These are phyloP conservation scores for Thereva nobilitata DNA, from an alignment of 2,888 invertebrate genomes.

Conservation along the genomic window DNA sequence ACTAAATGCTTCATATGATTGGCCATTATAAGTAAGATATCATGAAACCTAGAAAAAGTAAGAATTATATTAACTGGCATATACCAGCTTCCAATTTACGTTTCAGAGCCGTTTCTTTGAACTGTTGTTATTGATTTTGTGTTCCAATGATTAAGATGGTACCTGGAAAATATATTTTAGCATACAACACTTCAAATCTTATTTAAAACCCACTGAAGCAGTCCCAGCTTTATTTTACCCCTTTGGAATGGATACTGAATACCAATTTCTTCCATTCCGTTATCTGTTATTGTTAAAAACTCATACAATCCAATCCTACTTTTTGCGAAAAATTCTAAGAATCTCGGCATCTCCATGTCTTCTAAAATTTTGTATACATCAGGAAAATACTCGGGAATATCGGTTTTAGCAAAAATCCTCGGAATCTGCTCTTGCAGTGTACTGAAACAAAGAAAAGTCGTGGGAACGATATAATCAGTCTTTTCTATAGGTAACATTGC, in stretches of 20 bases:
- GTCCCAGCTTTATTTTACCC: constrained; percentile 51
- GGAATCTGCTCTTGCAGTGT: constrained; percentile 54
- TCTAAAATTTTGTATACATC: constrained; percentile 51
- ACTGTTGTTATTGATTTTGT: constrained; percentile 51
- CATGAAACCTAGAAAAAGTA: constrained; percentile 51
- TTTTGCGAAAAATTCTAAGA: constrained; percentile 51
- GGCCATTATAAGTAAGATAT: constrained; percentile 54
- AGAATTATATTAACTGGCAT: not conserved
- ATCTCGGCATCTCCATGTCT: constrained; percentile 48
- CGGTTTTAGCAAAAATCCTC: constrained; percentile 53
- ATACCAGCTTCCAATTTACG: constrained; percentile 42
- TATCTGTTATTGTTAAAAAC: constrained; percentile 53
- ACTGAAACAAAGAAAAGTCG: constrained; percentile 50
- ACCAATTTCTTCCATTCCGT: constrained; percentile 49
- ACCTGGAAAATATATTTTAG: constrained; percentile 45
- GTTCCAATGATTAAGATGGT: constrained; percentile 56
- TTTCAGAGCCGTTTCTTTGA: constrained; percentile 46
- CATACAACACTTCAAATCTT: not conserved
- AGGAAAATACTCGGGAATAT: constrained; percentile 57
- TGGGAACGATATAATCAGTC: constrained; percentile 49
- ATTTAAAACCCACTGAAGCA: constrained; percentile 51
- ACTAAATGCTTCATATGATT: constrained; percentile 55
- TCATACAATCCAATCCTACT: constrained; percentile 49
- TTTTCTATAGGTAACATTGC: constrained; percentile 50
- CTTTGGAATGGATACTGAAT: constrained; percentile 51